These are phyloP conservation scores for Macrobrachium nipponense DNA, from an alignment of 1,140 invertebrate genomes.

Conservation along the genomic window DNA sequence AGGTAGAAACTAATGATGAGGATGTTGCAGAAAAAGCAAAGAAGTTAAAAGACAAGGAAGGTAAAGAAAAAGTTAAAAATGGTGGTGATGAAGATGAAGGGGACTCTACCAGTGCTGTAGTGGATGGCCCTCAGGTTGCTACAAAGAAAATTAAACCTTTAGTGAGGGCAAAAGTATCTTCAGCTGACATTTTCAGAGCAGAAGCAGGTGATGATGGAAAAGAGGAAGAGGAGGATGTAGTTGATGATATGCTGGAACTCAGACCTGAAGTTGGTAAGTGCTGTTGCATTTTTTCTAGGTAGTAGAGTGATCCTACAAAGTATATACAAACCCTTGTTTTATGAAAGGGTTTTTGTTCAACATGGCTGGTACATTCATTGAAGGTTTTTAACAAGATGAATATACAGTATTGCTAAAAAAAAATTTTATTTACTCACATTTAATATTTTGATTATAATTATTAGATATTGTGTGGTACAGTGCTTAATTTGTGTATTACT, in stretches of 20 bases:
- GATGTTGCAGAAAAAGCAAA: slow-evolving; percentile 6
- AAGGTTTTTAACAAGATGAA: not conserved
- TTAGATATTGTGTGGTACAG: not conserved
- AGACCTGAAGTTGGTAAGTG: slow-evolving; percentile 39
- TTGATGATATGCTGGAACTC: slow-evolving; percentile 42
- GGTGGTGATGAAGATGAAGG: not conserved
- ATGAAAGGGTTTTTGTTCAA: too few relatives aligned
- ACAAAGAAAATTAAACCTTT: slow-evolving; percentile 43
- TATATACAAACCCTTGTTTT: too few relatives aligned
- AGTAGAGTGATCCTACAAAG: too few relatives aligned
- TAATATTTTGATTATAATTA: too few relatives aligned
- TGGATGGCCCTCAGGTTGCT: not conserved
- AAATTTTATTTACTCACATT: too few relatives aligned
- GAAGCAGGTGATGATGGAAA: slow-evolving; percentile 42
- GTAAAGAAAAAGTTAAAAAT: slow-evolving; percentile 21
- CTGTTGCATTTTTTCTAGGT: not conserved
- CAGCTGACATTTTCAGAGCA: slow-evolving; percentile 49
- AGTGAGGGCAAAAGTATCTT: slow-evolving; percentile 27
- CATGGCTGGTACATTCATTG: not conserved
- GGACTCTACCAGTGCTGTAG: not conserved
- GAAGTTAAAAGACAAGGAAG: slow-evolving; percentile 44
- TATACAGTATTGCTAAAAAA: too few relatives aligned
- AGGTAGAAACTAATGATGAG: not conserved
- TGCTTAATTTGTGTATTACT: not conserved
- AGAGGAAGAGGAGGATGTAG: slow-evolving; percentile 52